Conservation (phyloP, 2,797 vertebrate genomes). For the Rhynchotus rufescens region DNA sequence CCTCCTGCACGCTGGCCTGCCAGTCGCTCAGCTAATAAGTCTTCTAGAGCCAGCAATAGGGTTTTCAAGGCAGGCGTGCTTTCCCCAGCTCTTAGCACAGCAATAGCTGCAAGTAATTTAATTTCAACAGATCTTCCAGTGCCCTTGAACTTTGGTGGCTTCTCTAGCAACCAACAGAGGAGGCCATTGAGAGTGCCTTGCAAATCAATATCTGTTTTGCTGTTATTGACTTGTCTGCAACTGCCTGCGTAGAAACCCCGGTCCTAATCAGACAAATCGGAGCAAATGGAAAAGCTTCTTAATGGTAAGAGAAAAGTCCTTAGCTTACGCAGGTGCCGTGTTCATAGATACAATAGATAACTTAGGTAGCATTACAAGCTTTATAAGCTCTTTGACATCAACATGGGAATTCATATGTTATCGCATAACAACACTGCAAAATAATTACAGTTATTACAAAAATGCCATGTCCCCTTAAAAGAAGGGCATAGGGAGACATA, state of each 20-base stretch:
- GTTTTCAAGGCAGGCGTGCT: background rate
- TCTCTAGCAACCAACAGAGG: background rate
- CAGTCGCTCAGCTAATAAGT: rapidly evolving
- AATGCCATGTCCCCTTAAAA: background rate
- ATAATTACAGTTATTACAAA: background rate
- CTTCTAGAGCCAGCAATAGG: background rate
- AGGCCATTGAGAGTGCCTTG: background rate
- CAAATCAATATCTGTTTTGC: background rate
- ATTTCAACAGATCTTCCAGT: background rate
- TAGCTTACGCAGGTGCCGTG: background rate
- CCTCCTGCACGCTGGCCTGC: background rate
- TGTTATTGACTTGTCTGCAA: background rate
- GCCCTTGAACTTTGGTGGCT: background rate
- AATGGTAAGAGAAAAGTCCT: background rate
- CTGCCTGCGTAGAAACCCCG: background rate
- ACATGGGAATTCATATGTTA: background rate
- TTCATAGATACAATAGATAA: background rate
- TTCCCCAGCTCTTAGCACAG: rapidly evolving
- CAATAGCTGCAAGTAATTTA: background rate
- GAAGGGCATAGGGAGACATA: rapidly evolving
- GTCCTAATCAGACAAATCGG: background rate
- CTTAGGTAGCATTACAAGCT: background rate
- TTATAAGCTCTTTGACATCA: background rate
- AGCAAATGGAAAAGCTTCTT: background rate
- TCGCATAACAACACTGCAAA: background rate